These are phyloP conservation scores for Capitulum mitella DNA, from an alignment of 2,888 invertebrate species.

Conservation along the genomic window DNA sequence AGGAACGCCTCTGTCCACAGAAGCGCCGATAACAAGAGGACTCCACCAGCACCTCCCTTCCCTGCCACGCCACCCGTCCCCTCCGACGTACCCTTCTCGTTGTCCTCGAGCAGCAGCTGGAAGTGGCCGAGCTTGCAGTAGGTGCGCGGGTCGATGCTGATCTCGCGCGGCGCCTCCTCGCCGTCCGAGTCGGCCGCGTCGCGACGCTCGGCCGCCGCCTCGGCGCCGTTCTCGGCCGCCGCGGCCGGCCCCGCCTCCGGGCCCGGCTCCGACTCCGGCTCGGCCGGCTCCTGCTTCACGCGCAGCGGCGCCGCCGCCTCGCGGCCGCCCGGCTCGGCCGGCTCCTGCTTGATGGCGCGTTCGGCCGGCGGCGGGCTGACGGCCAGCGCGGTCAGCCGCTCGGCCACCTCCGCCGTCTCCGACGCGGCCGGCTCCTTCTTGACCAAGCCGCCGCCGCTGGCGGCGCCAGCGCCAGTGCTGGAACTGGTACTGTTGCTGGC, in stretches of 20 bases:
- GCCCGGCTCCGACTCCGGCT: not conserved
- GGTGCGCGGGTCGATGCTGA: conserved; percentile 77
- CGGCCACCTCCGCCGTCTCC: conserved; percentile 8
- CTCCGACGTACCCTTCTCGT: conserved; percentile 68
- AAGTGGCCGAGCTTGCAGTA: conserved; percentile 94
- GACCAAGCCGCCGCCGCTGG: not conserved
- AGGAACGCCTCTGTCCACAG: no score
- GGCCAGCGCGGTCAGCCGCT: not conserved
- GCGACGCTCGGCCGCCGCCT: not conserved
- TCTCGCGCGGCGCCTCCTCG: conserved; percentile 39
- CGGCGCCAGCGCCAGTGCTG: no score
- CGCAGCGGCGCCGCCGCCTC: conserved; percentile 22
- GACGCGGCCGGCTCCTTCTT: not conserved
- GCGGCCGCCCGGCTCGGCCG: not conserved
- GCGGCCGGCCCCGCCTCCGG: not conserved
- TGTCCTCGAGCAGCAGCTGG: conserved; percentile 85
- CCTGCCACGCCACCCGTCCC: not conserved
- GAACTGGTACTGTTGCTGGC: no score
- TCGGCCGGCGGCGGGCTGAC: not conserved
- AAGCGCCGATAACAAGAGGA: no score
- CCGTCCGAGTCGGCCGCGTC: conserved; percentile 13
- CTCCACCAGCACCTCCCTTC: not conserved
- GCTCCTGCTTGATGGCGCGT: not conserved
- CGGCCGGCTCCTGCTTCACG: not conserved
- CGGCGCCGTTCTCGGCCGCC: not conserved